A percentile compares a stretch with the other conserved stretches of the same genome.
Conservation (phyloP, 2,888 invertebrate species). For the Phengaris alcon region DNA sequence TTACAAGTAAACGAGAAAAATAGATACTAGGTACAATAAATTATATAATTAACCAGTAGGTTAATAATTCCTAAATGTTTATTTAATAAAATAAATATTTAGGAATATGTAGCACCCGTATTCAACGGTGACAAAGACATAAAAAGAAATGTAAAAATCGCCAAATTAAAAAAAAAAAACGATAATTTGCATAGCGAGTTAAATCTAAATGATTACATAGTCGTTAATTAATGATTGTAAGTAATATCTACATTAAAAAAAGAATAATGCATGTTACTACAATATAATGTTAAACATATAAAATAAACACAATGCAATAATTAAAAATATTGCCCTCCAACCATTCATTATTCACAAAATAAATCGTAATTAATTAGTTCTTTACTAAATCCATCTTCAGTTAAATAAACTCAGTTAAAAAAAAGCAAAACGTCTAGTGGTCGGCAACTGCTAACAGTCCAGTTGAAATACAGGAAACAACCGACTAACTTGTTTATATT, state of each 20-base stretch:
- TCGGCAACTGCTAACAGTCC: background rate
- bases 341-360: background rate
- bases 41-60: too few relatives aligned
- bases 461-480: slow-evolving; percentile 10
- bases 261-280: background rate
- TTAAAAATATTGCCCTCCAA: background rate
- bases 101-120: too few relatives aligned
- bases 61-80: too few relatives aligned
- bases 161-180: background rate
- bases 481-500: background rate
- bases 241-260: background rate
- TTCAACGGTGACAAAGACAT: background rate
- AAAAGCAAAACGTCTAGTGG: background rate
- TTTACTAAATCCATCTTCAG: too few relatives aligned
- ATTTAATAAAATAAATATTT: too few relatives aligned
- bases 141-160: slow-evolving; percentile 1
- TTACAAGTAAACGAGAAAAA: too few relatives aligned
- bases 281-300: background rate
- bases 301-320: background rate
- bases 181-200: slow-evolving; percentile 10
- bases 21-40: too few relatives aligned
- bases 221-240: background rate
- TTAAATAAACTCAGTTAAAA: too few relatives aligned
- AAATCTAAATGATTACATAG: background rate
- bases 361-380: background rate